Evolutionary conservation across 2,113 vertebrate genomes (phyloP), one percentile per base, ranked within the genome.

Genomic region (Formicarius rufipectus): DNA sequence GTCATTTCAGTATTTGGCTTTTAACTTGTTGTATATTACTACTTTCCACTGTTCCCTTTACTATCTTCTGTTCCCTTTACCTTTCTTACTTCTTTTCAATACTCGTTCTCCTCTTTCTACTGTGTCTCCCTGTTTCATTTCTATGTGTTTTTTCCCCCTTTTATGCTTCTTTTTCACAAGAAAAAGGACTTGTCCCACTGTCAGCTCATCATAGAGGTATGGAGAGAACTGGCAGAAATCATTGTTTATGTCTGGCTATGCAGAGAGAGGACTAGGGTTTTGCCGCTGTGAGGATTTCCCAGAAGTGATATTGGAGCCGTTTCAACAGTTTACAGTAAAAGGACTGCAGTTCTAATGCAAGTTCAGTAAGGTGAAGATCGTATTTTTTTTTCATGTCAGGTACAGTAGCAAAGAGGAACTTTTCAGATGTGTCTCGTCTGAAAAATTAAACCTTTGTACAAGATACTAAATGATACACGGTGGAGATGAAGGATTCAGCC

Each of bases 251-350:
- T 84, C 90, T 89, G 73, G 45, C 72, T 93, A 2, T 17, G 27
- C 60, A 68, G 60, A 52, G 68, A 90, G 80, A 95, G 39, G 59
- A 90, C n/a, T 16, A 59, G 27, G 69, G 40, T 27, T 92, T 89
- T 93, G 68, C 80, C 80, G 50, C 56, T 84, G 42, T 60, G 39
- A 84, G 64, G 39, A 81, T 95, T 97, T 97, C 86, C 81, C 73
- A 92, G 94, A 95, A 97, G 47, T 60, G 22, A 52, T 81, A 44
- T n/a, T 96, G 95, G 93, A 92, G 19, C 50, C 84, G 39, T 15
- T 93, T 93, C 95, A 97, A 82, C 35, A 72, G 24, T 64, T 97
- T 96, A 96, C 91, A 90, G 95, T 90, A 95, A 95, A 92, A 89
- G 55, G 68, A 64, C 64, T 84, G 60, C 68, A 93, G 76, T 68